Evolutionary conservation across 2,888 invertebrate genomes (phyloP), one percentile per base, ranked within the genome.

Genomic region (Diaprepes abbreviatus): DNA sequence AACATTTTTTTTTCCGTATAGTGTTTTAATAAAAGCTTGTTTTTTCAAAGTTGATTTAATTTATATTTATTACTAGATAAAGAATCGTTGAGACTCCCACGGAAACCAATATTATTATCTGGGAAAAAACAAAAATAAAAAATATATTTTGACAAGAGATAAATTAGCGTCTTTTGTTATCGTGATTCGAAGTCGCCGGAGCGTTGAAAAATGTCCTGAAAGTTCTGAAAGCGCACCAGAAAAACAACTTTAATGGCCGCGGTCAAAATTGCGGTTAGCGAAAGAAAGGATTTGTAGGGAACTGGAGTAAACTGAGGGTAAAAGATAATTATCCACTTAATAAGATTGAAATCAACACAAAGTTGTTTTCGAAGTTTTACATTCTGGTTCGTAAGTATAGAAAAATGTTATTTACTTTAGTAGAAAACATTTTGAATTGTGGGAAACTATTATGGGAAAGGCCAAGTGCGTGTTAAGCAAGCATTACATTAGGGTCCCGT

Each of bases 81-180:
- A 60, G 50, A 36, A 62, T 62, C 62, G 62, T 62, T 62, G 17
- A 38, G 2, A n/a, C 38, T 63, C 63, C 54, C 63, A 63, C 63
- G 52, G 31, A 40, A 54, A 36, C 28, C 12, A 40, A 4, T 19
- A 19, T 50, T 21, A 19, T 21, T 19, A 38, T 36, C 45, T 19
- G 4, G 19, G 5, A 21, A 19, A 45, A 21, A n/a, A 19, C 10
- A 45, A 45, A 45, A 45, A 19, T 45, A 21, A 45, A 45, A 45
- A 45, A 21, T 9, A n/a, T 21, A 21, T 14, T 31, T 48, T 60
- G 31, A 48, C 35, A 60, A 52, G 63, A n/a, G n/a, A 63, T 54
- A 63, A 63, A 63, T 63, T 52, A 38, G 52, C 14, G 38, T 16
- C 9, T 28, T 60, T 63, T 63, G 52, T 63, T 63, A 63, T 63